phyloP scores from a whole-genome alignment of 2,113 vertebrate species.

The Proteles cristata region DNA sequence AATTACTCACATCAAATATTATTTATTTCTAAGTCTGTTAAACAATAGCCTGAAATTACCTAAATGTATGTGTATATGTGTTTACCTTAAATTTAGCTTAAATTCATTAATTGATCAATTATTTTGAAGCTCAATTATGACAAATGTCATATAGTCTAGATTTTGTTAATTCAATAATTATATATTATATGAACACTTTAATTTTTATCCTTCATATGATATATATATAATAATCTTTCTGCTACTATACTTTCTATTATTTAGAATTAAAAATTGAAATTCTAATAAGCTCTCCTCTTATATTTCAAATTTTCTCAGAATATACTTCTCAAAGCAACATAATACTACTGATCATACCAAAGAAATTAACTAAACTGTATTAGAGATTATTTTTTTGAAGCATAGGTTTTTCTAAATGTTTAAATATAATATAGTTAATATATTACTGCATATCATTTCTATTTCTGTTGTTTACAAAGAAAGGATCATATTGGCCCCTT shows the following conservation, averaged over 20 bases:
- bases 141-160: not conserved
- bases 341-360: not conserved
- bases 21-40: not conserved
- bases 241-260: not conserved
- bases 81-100: not conserved
- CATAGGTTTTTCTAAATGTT: slow-evolving; percentile 42
- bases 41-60: not conserved
- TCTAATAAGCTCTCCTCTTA: not conserved
- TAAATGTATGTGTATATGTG: not conserved
- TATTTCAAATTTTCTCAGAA: not conserved
- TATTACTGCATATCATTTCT: not conserved
- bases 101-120: not conserved
- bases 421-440: not conserved
- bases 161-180: slow-evolving; percentile 12
- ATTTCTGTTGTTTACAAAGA: slow-evolving; percentile 22
- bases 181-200: slow-evolving; percentile 5
- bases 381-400: slow-evolving; percentile 21
- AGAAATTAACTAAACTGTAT: not conserved
- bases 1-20: not conserved
- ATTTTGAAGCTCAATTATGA: slow-evolving; percentile 24
- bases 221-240: not conserved
- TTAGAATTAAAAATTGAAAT: slow-evolving; percentile 28
- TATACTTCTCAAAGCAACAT: not conserved
- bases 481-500: not conserved
- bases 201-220: slow-evolving; percentile 26